Evolutionary conservation across 2,113 vertebrate genomes (phyloP), one percentile per base, ranked within the genome.

Genomic region (Ginglymostoma cirratum): DNA sequence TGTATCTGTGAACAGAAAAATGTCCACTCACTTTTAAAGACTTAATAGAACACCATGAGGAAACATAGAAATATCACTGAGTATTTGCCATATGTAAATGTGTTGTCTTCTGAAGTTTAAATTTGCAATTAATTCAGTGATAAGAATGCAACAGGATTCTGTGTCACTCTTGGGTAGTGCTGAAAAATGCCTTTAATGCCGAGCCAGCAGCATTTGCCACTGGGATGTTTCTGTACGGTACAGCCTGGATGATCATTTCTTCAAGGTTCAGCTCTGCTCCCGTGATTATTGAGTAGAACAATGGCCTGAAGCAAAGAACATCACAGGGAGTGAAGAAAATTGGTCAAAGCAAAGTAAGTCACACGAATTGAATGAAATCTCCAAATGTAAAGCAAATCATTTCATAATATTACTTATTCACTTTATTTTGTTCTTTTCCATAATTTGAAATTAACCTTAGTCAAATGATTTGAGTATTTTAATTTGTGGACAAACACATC

Each of bases 1-100:
- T 1, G 98, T 98, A 97, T 99, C 98, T 99, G 87, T 87, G 95
- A 52, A 96, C 55, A 97, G 34, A 96, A 3, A 42, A 52, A 48
- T 8, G 21, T 45, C 12, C 24, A 30, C 45, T 34, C 3, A 95
- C 23, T 72, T 45, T n/a, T 95, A 95, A 72, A 52, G 94, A 30
- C 14, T 95, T 5, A 72, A 38, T 48, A 72, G 34, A 92, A 5
- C 14, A 3, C 34, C 65, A 92, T 15, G 15, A 17, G 45, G 61
- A 92, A 65, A 38, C 89, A 21, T 92, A 65, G 19, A 65, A 92
- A 27, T 89, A 89, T 89, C 48, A 48, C 86, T 89, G 48, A 89
- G 10, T 89, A 12, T 34, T 52, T 55, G 27, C 48, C 45, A 30
- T 34, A 10, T 89, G 48, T 52, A 61, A 89, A 55, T 2, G 4